Conservation (phyloP, 1,140 invertebrate genomes). For the Homarus americanus region DNA sequence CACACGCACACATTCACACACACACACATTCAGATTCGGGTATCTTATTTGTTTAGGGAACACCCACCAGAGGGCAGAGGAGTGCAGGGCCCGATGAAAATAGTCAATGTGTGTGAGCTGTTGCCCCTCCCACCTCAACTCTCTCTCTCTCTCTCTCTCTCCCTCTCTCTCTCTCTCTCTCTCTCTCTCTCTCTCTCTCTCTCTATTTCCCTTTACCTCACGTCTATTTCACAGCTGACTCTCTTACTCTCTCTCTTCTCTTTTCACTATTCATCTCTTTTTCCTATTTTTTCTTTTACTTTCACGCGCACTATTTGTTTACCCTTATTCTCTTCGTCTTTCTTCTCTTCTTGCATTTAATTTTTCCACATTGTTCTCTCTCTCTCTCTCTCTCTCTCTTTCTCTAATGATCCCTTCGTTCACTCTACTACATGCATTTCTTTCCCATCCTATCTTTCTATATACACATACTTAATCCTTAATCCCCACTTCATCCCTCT, state of each 20-base stretch:
- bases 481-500: no score
- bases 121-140: background rate
- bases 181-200: constrained; percentile 22
- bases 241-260: constrained; percentile 15
- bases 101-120: background rate
- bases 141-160: constrained; percentile 29
- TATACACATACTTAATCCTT: no score
- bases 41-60: constrained; percentile 11
- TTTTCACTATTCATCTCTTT: background rate
- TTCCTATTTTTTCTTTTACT: background rate
- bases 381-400: constrained; percentile 13
- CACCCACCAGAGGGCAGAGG: constrained; percentile 26
- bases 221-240: no score
- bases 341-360: no score
- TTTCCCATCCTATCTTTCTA: no score
- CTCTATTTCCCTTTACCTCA: background rate
- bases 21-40: background rate
- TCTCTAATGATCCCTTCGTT: background rate
- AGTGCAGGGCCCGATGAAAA: constrained; percentile 32
- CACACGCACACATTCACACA: background rate
- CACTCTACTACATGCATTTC: no score
- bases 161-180: constrained; percentile 30
- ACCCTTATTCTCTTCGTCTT: background rate
- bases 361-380: no score
- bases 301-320: background rate